phyloP scores from a whole-genome alignment of 2,797 vertebrate species.

The Caiman crocodilus region DNA sequence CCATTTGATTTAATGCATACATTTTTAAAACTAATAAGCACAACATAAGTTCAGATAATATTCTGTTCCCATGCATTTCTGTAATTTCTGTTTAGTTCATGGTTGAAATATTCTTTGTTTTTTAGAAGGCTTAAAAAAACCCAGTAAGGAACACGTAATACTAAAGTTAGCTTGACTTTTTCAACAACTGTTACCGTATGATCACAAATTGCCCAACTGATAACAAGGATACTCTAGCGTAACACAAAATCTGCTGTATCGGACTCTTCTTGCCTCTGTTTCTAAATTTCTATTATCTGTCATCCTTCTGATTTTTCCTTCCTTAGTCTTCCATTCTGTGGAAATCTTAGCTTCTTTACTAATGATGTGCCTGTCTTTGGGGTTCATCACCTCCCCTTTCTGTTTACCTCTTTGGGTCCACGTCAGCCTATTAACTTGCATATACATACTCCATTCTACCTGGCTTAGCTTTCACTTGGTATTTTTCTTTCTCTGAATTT shows the following conservation, averaged over 20 bases:
- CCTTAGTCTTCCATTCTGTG: not conserved
- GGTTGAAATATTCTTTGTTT: not conserved
- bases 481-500: not conserved
- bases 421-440: not conserved
- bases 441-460: not conserved
- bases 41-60: constrained; percentile 40
- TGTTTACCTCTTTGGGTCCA: not conserved
- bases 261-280: not conserved
- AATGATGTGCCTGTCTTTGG: not conserved
- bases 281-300: not conserved
- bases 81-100: constrained; percentile 35
- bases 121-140: not conserved
- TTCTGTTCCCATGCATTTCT: constrained; percentile 54
- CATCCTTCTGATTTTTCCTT: not conserved
- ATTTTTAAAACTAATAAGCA: constrained; percentile 34
- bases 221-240: not conserved
- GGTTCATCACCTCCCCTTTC: not conserved
- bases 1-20: constrained; percentile 11
- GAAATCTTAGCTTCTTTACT: not conserved
- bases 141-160: not conserved
- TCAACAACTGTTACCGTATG: not conserved
- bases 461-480: not conserved
- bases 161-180: not conserved
- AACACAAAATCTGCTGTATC: not conserved
- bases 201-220: not conserved